phyloP scores from a whole-genome alignment of 2,888 invertebrate genomes.

The Steinernema carpocapsae region DNA sequence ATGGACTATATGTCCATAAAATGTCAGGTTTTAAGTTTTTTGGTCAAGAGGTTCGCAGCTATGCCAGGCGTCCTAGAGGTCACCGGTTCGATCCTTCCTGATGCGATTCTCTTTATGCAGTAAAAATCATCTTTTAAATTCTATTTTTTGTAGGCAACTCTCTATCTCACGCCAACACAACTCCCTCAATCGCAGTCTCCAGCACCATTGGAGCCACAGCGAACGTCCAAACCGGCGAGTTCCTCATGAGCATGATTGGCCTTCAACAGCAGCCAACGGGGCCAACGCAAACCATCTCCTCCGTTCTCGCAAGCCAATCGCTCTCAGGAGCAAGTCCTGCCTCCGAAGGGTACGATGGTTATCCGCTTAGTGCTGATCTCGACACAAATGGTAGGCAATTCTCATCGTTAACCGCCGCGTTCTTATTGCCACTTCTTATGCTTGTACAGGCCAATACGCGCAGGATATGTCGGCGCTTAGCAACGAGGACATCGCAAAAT shows the following conservation, averaged over 20 bases:
- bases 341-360: slow-evolving; percentile 26
- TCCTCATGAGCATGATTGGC: slow-evolving; percentile 37
- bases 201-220: slow-evolving; percentile 52
- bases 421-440: slow-evolving; percentile 18
- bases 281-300: slow-evolving; percentile 8
- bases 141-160: neutral
- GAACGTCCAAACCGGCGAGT: slow-evolving; percentile 52
- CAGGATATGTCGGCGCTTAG: slow-evolving; percentile 34
- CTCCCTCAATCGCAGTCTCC: neutral
- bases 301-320: neutral
- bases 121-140: neutral
- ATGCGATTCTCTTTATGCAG: no score
- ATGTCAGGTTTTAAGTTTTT: no score
- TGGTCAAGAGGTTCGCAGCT: no score
- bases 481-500: slow-evolving; percentile 37
- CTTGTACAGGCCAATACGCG: slow-evolving; percentile 22
- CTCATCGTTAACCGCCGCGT: neutral
- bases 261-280: slow-evolving; percentile 44
- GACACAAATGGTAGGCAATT: neutral
- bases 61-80: no score
- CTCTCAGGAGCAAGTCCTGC: slow-evolving; percentile 19
- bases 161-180: slow-evolving; percentile 8
- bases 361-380: neutral
- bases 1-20: no score
- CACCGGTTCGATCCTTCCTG: no score